These are phyloP conservation scores for Actinernus sp. DNA, from an alignment of 92 coral and sea anemone genomes.

Conservation along the genomic window DNA sequence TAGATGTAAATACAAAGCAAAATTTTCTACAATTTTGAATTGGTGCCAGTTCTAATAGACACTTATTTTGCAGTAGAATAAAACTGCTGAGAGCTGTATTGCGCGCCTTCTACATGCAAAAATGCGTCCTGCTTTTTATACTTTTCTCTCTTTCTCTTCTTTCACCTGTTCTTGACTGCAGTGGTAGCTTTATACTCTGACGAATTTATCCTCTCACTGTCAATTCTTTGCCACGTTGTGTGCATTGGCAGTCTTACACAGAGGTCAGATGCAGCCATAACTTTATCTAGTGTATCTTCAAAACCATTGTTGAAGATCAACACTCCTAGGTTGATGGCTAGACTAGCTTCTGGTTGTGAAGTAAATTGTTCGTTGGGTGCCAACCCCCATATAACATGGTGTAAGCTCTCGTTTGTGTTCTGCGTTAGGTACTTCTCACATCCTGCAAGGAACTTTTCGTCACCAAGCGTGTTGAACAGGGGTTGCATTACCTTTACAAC, in stretches of 20 bases:
- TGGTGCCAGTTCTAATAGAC: no score
- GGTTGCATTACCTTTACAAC: conserved; percentile 46
- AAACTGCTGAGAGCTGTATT: conserved; percentile 38
- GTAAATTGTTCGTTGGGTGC: conserved; percentile 59
- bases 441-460: conserved; percentile 56
- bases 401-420: no score
- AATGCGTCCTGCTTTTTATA: conserved; percentile 50
- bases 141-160: conserved; percentile 19
- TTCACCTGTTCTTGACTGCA: not conserved
- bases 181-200: not conserved
- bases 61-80: conserved; percentile 1
- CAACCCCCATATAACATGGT: conserved; percentile 68
- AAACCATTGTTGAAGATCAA: conserved; percentile 40
- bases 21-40: no score
- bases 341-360: conserved; percentile 43
- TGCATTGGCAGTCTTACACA: conserved; percentile 10
- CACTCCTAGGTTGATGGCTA: conserved; percentile 47
- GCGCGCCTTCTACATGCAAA: conserved; percentile 42
- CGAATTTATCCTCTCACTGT: conserved; percentile 26
- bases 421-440: conserved; percentile 59
- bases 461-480: conserved; percentile 26
- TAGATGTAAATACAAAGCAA: no score
- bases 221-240: conserved; percentile 22
- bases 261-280: conserved; percentile 16
- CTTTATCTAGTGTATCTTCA: conserved; percentile 12